Conservation (phyloP, 2,113 vertebrate species). For the Rhombomys opimus region DNA sequence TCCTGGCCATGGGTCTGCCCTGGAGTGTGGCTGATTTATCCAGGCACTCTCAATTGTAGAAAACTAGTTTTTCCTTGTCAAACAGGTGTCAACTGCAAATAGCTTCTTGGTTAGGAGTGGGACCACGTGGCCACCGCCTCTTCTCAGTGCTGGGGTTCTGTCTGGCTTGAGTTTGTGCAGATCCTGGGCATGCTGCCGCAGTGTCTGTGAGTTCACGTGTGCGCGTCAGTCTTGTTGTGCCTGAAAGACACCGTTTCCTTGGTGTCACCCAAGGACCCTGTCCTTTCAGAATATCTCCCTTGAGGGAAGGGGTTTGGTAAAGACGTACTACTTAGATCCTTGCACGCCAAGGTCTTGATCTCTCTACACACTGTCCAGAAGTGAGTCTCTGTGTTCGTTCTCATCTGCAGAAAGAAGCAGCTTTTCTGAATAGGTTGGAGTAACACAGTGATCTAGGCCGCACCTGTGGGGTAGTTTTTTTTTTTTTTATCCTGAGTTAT, state of each 20-base stretch:
- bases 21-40: not conserved
- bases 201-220: not conserved
- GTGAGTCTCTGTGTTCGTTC: not conserved
- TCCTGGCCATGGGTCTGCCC: not conserved
- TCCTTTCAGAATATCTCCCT: not conserved
- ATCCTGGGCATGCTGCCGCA: not conserved
- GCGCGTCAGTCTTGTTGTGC: not conserved
- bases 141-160: not conserved
- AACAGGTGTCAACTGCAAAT: not conserved
- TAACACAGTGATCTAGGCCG: not conserved
- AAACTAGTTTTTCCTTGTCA: not conserved
- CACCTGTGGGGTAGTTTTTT: not conserved
- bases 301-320: not conserved
- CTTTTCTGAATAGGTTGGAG: no score
- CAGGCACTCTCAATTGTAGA: not conserved
- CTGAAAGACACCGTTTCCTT: not conserved
- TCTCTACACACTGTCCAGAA: not conserved
- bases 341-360: not conserved
- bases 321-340: not conserved
- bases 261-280: no score
- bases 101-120: not conserved
- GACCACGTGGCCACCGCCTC: not conserved
- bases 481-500: not conserved
- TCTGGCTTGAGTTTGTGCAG: not conserved
- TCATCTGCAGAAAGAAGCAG: not conserved